Base-by-base conservation (phyloP, 1,140 invertebrate species). In the Drosophila pseudoananassae region DNA sequence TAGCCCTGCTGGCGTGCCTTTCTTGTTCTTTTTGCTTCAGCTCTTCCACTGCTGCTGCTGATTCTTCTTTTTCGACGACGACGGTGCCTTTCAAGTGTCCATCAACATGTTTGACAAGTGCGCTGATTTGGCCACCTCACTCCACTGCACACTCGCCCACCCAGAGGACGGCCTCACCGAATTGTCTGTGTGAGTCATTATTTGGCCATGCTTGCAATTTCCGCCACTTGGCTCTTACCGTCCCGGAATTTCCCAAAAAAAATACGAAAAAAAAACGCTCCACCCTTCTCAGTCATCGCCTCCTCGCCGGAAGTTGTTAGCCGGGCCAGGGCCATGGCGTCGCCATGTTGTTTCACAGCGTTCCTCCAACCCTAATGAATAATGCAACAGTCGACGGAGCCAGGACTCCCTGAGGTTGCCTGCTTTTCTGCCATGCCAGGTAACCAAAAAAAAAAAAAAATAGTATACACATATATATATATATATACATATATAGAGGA, bases 161-260 rank as follows among this genome's bases (percentile, higher is more conserved):
- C 25, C 38, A 31, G 20, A n/a, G 49, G 4, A 6, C 14, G 3
- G 10, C 33, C 33, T 36, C 33, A 38, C 43, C 56, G 64, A 64
- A 78, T 59, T 66, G 58, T 66, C 65, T 80, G 72, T 74, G 75
- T 71, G 82, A 87, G 82, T 87, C 82, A 85, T 85, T 85, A 84
- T 84, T 85, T 85, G 82, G 82, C 75, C 78, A 85, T 87, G 82
- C 82, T 85, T 87, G 78, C 82, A 85, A 85, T 85, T 85, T 85
- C 82, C 82, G 82, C 53, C 52, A 36, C 47, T 38, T 6, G 14
- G 23, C 45, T 25, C 52, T 17, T 47, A 4, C 6, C 25, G 25
- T 27, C 25, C 25, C 25, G 25, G 25, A 27, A 27, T 27, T 27
- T 27, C 25, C 25, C 25, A 27, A 27, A 27, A 27, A 27, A 27